Percentiles rank a stretch among this genome's conserved stretches.
These are phyloP conservation scores for Ammospiza maritima DNA, from an alignment of 2,797 vertebrate genomes.

Conservation along the genomic window DNA sequence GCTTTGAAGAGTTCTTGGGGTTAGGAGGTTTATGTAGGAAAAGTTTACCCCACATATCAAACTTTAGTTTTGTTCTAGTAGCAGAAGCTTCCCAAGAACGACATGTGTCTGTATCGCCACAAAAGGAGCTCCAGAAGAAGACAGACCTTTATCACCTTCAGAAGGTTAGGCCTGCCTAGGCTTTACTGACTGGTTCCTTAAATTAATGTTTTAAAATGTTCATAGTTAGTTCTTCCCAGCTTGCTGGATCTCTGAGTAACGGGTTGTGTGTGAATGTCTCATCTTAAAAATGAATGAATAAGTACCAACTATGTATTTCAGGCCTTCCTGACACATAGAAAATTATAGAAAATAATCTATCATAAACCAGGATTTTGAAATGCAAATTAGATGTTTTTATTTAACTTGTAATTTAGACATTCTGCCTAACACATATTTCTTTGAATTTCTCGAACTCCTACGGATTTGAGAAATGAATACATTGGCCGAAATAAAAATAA, in stretches of 20 bases:
- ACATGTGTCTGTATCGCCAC: conserved; percentile 76
- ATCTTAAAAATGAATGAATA: neutral
- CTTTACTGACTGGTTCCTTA: neutral
- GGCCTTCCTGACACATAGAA: neutral
- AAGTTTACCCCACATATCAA: neutral
- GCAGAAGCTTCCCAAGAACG: conserved; percentile 72
- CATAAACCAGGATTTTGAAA: neutral
- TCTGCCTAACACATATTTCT: neutral
- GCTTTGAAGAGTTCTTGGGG: neutral
- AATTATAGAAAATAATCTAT: neutral
- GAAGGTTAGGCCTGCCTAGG: conserved; percentile 81
- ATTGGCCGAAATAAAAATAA: conserved; percentile 21
- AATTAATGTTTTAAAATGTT: neutral
- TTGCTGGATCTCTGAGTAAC: conserved; percentile 24
- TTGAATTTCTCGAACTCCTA: conserved; percentile 4
- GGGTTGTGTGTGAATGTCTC: neutral
- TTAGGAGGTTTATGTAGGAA: neutral
- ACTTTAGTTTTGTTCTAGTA: conserved; percentile 68
- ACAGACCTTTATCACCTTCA: conserved; percentile 95
- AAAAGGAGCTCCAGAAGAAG: conserved; percentile 88
- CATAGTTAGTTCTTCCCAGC: neutral
- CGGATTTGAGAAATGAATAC: neutral
- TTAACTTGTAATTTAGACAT: conserved; percentile 38
- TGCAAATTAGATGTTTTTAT: neutral
- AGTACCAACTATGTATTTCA: neutral